A percentile compares a stretch with the other conserved stretches of the same genome.
Conservation (phyloP, 2,797 vertebrate species). For the Sebastes matsubarae region DNA sequence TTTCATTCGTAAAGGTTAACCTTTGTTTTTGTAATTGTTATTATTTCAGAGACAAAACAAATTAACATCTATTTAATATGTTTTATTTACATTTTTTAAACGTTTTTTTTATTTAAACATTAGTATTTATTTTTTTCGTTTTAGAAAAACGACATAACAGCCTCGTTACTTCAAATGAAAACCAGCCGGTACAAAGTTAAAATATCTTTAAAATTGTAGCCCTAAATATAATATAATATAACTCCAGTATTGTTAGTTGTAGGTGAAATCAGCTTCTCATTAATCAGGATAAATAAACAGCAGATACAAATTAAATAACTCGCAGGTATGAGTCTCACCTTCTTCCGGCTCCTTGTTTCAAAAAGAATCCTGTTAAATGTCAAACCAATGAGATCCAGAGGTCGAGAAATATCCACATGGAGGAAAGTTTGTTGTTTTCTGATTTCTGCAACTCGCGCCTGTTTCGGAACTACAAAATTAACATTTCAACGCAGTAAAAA, state of each 20-base stretch:
- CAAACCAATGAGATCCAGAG: slow-evolving; percentile 42
- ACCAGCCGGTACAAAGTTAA: neutral
- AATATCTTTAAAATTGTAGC: neutral
- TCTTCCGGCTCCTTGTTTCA: slow-evolving; percentile 2
- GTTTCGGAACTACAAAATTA: neutral
- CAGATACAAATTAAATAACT: neutral
- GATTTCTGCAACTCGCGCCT: neutral
- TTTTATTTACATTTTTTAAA: neutral
- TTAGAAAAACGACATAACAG: neutral
- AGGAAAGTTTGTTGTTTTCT: neutral
- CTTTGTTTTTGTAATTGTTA: neutral
- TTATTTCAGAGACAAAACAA: neutral
- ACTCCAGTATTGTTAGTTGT: neutral
- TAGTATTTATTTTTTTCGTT: too few relatives aligned
- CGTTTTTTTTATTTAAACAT: neutral
- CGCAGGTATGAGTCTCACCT: slow-evolving; percentile 53
- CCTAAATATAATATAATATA: neutral
- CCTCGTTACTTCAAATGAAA: neutral
- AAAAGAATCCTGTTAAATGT: slow-evolving; percentile 17
- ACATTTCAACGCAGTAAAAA: neutral
- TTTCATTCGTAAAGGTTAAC: neutral
- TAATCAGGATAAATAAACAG: neutral
- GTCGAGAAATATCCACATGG: slow-evolving; percentile 68
- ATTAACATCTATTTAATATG: neutral
- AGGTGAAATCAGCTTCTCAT: too few relatives aligned